Evolutionary conservation across 2,888 invertebrate species (phyloP), one percentile per base, ranked within the genome.

Genomic region (Oscheius sp.): DNA sequence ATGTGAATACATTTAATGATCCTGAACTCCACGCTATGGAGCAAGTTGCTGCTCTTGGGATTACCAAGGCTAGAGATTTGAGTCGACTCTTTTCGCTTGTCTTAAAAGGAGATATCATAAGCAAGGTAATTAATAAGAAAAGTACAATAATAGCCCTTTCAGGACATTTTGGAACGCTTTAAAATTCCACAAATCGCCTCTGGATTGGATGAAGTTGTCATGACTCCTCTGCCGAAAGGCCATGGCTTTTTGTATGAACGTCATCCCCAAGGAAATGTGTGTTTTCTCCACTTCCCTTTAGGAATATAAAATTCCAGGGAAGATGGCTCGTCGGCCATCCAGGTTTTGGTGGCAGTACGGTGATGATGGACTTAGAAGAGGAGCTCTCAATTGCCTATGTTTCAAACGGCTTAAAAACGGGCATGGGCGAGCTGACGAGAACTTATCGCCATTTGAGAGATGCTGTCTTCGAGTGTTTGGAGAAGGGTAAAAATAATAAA

Each of bases 331-430:
- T 82, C 45, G 84, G 84, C 0, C 84, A 84, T 71, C 82, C 82
- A 1, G 84, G 83, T 2, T 84, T 79, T 65, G 84, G 84, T 34
- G 85, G 85, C 5, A 82, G 80, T 37, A 82, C 84, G 0, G 72
- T 85, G 6, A 84, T 85, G 85, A 80, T 86, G 77, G 82, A 82
- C 65, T 72, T 80, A 57, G 85, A 85, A n/a, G 82, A 83, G 42
- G 80, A 75, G 53, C 69, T 85, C 20, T 84, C 83, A 2, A 80
- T 85, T 33, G 78, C 83, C 23, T 85, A 85, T 67, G 84, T 85
- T 17, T 78, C 78, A 25, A 85, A 85, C 52, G 85, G 85, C 0
- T 61, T 85, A 46, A 85, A 85, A 72, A 82, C 84, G 3, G 85
- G 85, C 10, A 83, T 83, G 81, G 85, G 85, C 1, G 85, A 85